phyloP scores from a whole-genome alignment of 2,888 invertebrate genomes.

The Campoplex nolae region DNA sequence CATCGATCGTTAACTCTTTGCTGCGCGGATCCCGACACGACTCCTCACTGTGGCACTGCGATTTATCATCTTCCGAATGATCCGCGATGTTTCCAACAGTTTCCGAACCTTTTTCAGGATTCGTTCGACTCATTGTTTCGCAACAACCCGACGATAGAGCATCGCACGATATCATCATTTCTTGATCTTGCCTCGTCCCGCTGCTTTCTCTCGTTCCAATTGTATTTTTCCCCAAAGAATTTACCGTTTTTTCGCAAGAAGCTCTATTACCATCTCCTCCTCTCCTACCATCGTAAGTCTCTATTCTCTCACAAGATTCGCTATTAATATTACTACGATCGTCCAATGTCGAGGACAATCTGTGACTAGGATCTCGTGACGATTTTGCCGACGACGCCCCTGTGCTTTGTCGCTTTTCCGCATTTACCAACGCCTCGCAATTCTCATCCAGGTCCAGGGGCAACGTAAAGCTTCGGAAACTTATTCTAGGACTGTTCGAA shows the following conservation, averaged over 20 bases:
- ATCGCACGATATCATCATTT: slow-evolving; percentile 64
- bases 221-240: slow-evolving; percentile 63
- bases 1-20: slow-evolving; percentile 53
- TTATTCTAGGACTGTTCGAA: slow-evolving; percentile 82
- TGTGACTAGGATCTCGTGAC: slow-evolving; percentile 80
- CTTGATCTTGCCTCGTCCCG: slow-evolving; percentile 68
- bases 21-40: slow-evolving; percentile 48
- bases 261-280: slow-evolving; percentile 66
- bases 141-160: slow-evolving; percentile 52
- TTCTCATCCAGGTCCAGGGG: slow-evolving; percentile 81
- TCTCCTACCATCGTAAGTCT: slow-evolving; percentile 71
- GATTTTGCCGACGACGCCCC: slow-evolving; percentile 76
- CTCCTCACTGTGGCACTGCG: slow-evolving; percentile 54
- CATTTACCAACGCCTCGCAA: slow-evolving; percentile 71
- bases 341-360: slow-evolving; percentile 77
- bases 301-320: slow-evolving; percentile 77
- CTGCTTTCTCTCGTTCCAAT: slow-evolving; percentile 66
- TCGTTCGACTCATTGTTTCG: not conserved
- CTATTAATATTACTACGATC: slow-evolving; percentile 72
- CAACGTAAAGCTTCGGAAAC: slow-evolving; percentile 82
- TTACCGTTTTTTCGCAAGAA: not conserved
- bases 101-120: not conserved
- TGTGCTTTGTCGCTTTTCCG: slow-evolving; percentile 69
- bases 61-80: slow-evolving; percentile 39
- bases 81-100: not conserved